Evolutionary conservation across 2,888 invertebrate species (phyloP).

Genomic region (Gortyna flavago): DNA sequence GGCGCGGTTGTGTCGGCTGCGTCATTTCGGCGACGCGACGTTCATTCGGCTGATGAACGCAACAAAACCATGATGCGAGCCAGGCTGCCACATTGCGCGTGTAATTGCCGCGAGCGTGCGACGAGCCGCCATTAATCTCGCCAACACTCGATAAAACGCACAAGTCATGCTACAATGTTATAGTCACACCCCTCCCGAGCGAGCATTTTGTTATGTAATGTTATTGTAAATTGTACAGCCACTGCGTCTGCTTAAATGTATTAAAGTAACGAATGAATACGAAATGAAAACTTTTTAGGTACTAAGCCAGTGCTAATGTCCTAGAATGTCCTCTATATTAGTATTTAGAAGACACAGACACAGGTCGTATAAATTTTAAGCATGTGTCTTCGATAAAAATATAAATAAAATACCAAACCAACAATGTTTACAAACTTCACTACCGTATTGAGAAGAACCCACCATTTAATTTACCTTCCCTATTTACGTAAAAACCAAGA

Average conservation of each 20-base stretch:
- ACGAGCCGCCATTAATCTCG: conserved; percentile 88
- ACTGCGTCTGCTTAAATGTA: conserved; percentile 45
- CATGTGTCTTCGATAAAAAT: neutral
- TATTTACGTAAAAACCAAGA: conserved; percentile 14
- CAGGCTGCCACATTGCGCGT: conserved; percentile 85
- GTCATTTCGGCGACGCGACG: conserved; percentile 67
- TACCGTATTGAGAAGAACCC: neutral
- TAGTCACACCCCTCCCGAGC: conserved; percentile 71
- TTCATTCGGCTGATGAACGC: conserved; percentile 73
- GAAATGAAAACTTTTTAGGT: neutral
- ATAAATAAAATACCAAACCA: neutral
- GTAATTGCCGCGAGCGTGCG: conserved; percentile 86
- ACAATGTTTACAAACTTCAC: neutral
- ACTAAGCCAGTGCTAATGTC: neutral
- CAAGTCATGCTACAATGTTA: conserved; percentile 86
- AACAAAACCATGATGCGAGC: conserved; percentile 79
- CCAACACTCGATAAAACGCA: conserved; percentile 88
- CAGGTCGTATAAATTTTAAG: neutral
- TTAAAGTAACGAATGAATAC: conserved; percentile 53
- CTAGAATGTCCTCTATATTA: neutral
- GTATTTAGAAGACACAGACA: too few relatives aligned
- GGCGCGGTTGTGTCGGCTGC: conserved; percentile 60
- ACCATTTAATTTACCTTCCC: neutral
- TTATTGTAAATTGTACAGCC: conserved; percentile 61
- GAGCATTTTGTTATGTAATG: conserved; percentile 64